Conservation (phyloP, 1,140 invertebrate species). For the Trichomalopsis sarcophagae region DNA sequence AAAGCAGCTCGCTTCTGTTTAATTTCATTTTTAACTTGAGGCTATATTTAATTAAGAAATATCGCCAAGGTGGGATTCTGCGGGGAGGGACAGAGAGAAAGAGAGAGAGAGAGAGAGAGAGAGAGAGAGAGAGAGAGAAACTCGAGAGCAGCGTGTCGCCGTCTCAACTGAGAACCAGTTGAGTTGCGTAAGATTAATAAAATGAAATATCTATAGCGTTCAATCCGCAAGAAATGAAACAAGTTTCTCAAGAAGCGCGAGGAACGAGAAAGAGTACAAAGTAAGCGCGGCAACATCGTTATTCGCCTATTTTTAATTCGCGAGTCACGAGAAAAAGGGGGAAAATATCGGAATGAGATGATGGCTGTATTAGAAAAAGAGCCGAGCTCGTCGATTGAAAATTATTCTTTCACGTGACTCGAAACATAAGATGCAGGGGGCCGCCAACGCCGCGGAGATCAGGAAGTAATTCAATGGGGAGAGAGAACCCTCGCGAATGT, state of each 20-base stretch:
- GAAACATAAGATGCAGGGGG: slow-evolving; percentile 41
- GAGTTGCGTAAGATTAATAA: slow-evolving; percentile 43
- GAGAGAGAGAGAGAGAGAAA: not conserved
- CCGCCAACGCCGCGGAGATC: slow-evolving; percentile 29
- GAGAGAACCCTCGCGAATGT: slow-evolving; percentile 64
- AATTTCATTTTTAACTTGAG: slow-evolving; percentile 71
- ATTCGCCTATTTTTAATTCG: not conserved
- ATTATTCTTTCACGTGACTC: slow-evolving; percentile 51
- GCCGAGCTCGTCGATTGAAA: slow-evolving; percentile 47
- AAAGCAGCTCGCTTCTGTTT: slow-evolving; percentile 65
- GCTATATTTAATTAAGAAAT: slow-evolving; percentile 73
- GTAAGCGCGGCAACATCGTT: not conserved
- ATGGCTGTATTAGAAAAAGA: not conserved
- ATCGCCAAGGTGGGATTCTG: slow-evolving; percentile 58
- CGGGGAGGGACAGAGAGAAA: not conserved
- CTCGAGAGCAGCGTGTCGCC: not conserved
- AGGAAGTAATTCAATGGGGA: slow-evolving; percentile 48
- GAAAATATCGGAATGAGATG: not conserved
- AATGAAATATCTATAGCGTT: slow-evolving; percentile 48
- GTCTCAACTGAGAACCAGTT: not conserved
- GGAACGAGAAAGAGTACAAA: slow-evolving; percentile 1
- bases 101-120: slow-evolving; percentile 11
- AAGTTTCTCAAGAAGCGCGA: slow-evolving; percentile 12
- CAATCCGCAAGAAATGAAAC: slow-evolving; percentile 26
- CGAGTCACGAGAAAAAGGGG: not conserved